Conservation (phyloP, 2,797 vertebrate genomes). For the Gastrophryne carolinensis region DNA sequence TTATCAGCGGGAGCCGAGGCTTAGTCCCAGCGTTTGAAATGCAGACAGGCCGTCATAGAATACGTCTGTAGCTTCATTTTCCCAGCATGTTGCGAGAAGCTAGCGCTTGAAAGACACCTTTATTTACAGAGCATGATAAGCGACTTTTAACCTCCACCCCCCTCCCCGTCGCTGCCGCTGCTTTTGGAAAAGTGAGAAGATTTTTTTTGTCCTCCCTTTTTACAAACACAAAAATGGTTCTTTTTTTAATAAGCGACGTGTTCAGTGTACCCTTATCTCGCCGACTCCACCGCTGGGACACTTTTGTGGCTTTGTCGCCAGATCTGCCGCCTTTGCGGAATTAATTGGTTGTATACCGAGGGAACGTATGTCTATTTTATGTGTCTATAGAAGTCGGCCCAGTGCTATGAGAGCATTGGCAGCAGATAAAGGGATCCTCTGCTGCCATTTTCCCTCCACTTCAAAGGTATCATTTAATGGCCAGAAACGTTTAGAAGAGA, state of each 20-base stretch:
- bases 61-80: slow-evolving; percentile 68
- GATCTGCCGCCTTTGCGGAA: too few species aligned
- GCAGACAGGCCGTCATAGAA: slow-evolving; percentile 76
- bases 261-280: neutral
- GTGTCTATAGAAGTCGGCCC: neutral
- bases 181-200: slow-evolving; percentile 73
- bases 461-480: neutral
- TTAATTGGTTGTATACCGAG: neutral
- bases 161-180: slow-evolving; percentile 73
- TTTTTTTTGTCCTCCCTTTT: neutral
- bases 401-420: too few species aligned
- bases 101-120: slow-evolving; percentile 69
- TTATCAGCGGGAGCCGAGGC: slow-evolving; percentile 80
- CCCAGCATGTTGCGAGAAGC: slow-evolving; percentile 69
- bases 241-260: neutral
- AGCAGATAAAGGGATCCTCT: neutral
- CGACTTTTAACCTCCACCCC: slow-evolving; percentile 76
- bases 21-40: slow-evolving; percentile 78
- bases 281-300: slow-evolving; percentile 50
- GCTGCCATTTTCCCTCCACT: slow-evolving; percentile 2
- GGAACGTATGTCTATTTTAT: neutral
- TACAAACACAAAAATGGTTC: neutral
- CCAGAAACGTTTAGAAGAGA: neutral
- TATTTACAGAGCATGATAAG: slow-evolving; percentile 74
- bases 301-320: slow-evolving; percentile 48